Evolutionary conservation across 2,888 invertebrate species (phyloP), one percentile per base, ranked within the genome.

Genomic region (Heliconius sara): DNA sequence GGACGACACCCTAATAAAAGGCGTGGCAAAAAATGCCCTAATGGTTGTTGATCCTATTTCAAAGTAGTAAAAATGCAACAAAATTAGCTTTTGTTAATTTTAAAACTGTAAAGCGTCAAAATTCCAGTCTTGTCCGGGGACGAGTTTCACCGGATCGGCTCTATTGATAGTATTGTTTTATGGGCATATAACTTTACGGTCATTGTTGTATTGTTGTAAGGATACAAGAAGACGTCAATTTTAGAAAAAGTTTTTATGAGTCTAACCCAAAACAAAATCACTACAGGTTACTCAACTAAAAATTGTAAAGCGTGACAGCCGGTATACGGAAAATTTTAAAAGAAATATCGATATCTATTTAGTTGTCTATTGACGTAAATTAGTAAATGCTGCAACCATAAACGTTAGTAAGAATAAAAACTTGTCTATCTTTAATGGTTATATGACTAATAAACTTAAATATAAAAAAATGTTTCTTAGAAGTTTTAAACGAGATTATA

Each of bases 1-100:
- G 90, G 90, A 93, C 92, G 94, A 94, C 95, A 95, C 94, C 95
- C 94, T 93, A 92, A 95, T 95, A 95, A 94, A 95, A 93, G 93
- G 92, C 92, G 93, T 93, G 91, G 92, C 93, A 94, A 94, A 95
- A 95, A 95, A 89, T 88, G 86, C 88, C 90, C 90, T 94, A 95
- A 95, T 94, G 89, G 92, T 87, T 87, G 89, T 90, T 92, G 93
- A 93, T 94, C 94, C 94, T 92, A 94, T 95, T 95, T 91, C 91
- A 89, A 91, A 89, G 93, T 89, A 92, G 92, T 94, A 94, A 95
- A 52, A 95, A 92, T 93, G 94, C 94, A 94, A 95, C 95, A 95
- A 94, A 95, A 94, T 95, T 94, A 94, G 92, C 92, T 90, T 91
- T 94, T 94, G 94, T 94, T 91, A 91, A 91, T 91, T 86, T 87